Conservation (phyloP, 2,888 invertebrate genomes). For the Netelia inedita region DNA sequence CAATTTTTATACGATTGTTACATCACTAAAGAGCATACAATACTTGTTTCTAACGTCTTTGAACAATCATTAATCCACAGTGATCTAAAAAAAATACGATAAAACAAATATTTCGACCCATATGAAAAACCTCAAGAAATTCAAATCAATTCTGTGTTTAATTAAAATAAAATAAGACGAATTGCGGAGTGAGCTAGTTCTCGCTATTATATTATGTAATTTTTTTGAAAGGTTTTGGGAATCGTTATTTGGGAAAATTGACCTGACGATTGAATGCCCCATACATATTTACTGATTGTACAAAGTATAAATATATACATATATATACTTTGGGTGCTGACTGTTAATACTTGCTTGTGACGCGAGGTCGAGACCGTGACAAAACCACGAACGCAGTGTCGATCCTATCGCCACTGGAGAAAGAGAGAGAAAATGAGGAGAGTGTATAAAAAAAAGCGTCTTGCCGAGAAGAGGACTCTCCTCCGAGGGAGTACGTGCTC, state of each 20-base stretch:
- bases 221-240: neutral
- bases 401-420: slow-evolving; percentile 57
- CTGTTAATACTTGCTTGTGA: slow-evolving; percentile 33
- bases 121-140: too few relatives aligned
- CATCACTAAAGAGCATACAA: too few relatives aligned
- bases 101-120: too few relatives aligned
- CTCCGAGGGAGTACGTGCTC: slow-evolving; percentile 47
- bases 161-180: neutral
- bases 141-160: neutral
- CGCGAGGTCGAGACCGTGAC: slow-evolving; percentile 72
- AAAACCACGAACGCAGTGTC: slow-evolving; percentile 73
- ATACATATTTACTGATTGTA: neutral
- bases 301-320: slow-evolving; percentile 5
- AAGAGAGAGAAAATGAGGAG: slow-evolving; percentile 8
- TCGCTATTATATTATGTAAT: neutral
- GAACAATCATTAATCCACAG: too few relatives aligned
- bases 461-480: slow-evolving; percentile 41
- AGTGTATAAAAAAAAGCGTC: slow-evolving; percentile 21
- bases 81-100: too few relatives aligned
- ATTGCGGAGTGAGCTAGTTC: neutral
- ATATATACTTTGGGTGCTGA: slow-evolving; percentile 13
- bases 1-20: neutral
- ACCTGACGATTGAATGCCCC: neutral
- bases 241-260: neutral
- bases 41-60: too few relatives aligned